Percentiles rank a stretch among this genome's conserved stretches.
Evolutionary conservation across 2,113 vertebrate genomes (phyloP).

Genomic region (Muntiacus muntjak): DNA sequence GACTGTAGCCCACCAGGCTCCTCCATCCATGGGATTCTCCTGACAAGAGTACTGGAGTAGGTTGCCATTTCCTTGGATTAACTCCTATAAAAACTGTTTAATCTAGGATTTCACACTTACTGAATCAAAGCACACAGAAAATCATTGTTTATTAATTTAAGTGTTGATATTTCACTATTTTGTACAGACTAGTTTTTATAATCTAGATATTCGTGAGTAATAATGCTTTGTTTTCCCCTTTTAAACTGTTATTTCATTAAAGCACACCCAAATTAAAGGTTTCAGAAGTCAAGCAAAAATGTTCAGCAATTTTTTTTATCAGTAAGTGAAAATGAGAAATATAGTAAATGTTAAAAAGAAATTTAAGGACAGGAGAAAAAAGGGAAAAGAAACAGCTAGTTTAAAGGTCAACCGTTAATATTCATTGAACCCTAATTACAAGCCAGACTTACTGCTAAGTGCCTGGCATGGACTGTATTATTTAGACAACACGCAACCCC

Average conservation of each 20-base stretch:
- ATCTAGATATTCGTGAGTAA: background rate
- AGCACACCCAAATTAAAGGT: background rate
- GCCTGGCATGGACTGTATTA: background rate
- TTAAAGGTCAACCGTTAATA: background rate
- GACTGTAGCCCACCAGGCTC: too few species aligned
- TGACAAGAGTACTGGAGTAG: too few species aligned
- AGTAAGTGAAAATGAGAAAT: background rate
- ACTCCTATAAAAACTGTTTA: background rate
- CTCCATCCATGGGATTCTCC: too few species aligned
- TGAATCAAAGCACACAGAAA: background rate
- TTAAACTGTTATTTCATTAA: background rate
- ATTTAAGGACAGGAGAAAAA: background rate
- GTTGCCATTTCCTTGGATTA: too few species aligned
- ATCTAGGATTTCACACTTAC: background rate
- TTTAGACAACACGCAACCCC: too few species aligned
- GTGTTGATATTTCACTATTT: background rate
- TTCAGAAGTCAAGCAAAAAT: background rate
- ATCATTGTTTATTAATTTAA: background rate
- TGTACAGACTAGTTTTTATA: background rate
- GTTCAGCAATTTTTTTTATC: background rate
- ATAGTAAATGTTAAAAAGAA: background rate
- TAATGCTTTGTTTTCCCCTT: background rate
- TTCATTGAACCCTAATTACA: background rate
- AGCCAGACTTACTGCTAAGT: background rate
- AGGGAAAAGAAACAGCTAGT: background rate